Evolutionary conservation across 2,888 invertebrate species (phyloP).

Genomic region (Phrixothrix hirtus): DNA sequence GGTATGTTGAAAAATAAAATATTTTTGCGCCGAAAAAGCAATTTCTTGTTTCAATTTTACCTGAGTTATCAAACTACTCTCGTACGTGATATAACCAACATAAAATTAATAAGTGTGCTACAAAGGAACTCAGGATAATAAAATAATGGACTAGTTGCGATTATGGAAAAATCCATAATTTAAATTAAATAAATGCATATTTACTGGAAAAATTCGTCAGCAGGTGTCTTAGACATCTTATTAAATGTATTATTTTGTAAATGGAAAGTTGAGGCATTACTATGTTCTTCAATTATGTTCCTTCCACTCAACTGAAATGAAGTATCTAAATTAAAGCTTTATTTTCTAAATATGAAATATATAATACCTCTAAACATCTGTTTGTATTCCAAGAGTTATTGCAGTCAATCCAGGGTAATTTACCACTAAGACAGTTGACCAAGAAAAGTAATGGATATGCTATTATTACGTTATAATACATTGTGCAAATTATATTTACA

Average conservation of each 20-base stretch:
- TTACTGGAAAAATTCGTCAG: slow-evolving; percentile 86
- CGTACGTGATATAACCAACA: no score
- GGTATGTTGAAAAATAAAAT: no score
- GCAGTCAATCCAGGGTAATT: slow-evolving; percentile 79
- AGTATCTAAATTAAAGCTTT: slow-evolving; percentile 3
- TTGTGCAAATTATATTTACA: slow-evolving; percentile 78
- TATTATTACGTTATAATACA: slow-evolving; percentile 84
- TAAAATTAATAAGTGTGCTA: no score
- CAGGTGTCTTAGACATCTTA: slow-evolving; percentile 63
- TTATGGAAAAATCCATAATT: no score
- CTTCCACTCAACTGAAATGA: slow-evolving; percentile 9
- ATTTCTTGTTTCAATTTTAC: no score
- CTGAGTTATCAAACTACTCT: no score
- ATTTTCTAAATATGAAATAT: not conserved
- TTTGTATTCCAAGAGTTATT: slow-evolving; percentile 82
- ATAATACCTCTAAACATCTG: slow-evolving; percentile 66
- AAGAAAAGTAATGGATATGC: slow-evolving; percentile 84
- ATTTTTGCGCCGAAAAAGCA: no score
- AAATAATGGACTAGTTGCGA: no score
- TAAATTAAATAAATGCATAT: slow-evolving; percentile 39
- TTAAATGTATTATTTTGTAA: slow-evolving; percentile 3
- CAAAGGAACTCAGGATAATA: no score
- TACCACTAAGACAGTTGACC: slow-evolving; percentile 66
- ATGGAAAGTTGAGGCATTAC: not conserved
- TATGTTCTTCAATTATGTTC: not conserved